phyloP scores from a whole-genome alignment of 2,113 vertebrate species.

The Balaenoptera acutorostrata region DNA sequence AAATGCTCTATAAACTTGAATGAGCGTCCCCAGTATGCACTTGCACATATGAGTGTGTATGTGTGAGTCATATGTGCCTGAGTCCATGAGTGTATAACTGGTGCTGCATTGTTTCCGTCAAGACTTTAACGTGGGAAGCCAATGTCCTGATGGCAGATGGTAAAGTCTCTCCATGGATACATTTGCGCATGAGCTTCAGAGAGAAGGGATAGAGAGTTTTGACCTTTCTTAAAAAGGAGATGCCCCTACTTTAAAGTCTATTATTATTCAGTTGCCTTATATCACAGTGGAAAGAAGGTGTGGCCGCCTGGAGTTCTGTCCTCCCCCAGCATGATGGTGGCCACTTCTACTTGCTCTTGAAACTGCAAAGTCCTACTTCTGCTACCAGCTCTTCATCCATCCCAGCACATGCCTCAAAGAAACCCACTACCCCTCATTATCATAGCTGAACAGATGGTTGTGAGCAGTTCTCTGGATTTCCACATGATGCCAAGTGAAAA shows the following conservation, averaged over 20 bases:
- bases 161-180: background rate
- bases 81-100: background rate
- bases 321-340: background rate
- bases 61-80: background rate
- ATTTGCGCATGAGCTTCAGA: background rate
- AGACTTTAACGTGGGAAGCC: background rate
- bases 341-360: background rate
- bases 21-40: background rate
- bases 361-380: background rate
- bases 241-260: background rate
- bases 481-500: slow-evolving; percentile 62
- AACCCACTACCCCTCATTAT: slow-evolving; percentile 55
- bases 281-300: background rate
- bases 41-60: background rate
- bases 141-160: background rate
- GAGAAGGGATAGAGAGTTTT: background rate
- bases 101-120: background rate
- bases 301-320: background rate
- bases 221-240: background rate
- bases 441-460: slow-evolving; percentile 53
- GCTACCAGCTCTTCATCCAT: background rate
- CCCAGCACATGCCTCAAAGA: background rate
- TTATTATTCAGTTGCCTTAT: background rate
- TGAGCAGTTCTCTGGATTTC: slow-evolving; percentile 3
- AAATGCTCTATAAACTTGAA: background rate